Base-by-base conservation (phyloP, 2,113 vertebrate species). In the Neotoma lepida region DNA sequence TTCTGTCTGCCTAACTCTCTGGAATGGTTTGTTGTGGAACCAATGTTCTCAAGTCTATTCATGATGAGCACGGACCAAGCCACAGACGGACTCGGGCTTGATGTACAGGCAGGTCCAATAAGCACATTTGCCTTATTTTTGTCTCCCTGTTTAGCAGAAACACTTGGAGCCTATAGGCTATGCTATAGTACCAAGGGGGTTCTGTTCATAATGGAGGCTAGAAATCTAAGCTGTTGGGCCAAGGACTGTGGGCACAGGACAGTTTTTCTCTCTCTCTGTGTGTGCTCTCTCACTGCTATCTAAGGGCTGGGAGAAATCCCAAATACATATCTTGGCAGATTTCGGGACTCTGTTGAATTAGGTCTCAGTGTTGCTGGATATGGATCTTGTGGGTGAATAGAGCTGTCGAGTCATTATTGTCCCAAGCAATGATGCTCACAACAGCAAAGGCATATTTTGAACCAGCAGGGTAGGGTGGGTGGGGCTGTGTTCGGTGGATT, bases 261-360 rank as follows among this genome's bases (percentile, higher is more conserved):
- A 76, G 10, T 20, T 0, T 0, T 9, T 28, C 63, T 49, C 35
- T 61, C 14, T 39, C 7, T 33, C 35, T 64, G 33, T n/a, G 2
- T 15, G 22, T 44, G 2, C 2, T 20, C 24, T 49, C 49, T 63
- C 73, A 84, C 77, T 74, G 26, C 58, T 51, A 24, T 51, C 26
- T 74, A 66, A 82, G 49, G 84, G n/a, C 12, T 89, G 41, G 58
- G 66, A 86, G 49, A 93, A 90, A 94, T 22, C 73, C 4, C 30
- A 64, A 58, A 88, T 18, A 76, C 1, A 54, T 49, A 56, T 56
- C 39, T 88, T 82, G 88, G 58, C 41, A 66, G 15, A 74, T 78
- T 14, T 44, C 9, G 13, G 68, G 17, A 82, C 15, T 54, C 68
- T 39, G 70, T n/a, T 90, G 73, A 63, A 77, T 78, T 92, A 90